Evolutionary conservation across 2,888 invertebrate species (phyloP).

Genomic region (Lucinisca nassula): DNA sequence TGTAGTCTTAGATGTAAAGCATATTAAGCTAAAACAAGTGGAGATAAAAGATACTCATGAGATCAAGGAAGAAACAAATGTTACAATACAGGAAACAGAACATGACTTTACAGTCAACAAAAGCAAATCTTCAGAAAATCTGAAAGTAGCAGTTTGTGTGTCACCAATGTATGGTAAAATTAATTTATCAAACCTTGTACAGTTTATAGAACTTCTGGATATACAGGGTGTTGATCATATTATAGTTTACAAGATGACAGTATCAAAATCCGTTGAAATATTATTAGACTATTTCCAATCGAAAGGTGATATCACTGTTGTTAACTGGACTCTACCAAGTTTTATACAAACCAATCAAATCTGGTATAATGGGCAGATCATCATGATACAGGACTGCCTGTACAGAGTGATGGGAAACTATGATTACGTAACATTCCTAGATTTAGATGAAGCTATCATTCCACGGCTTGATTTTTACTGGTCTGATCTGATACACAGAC

Average conservation of each 20-base stretch:
- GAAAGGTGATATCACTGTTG: conserved; percentile 74
- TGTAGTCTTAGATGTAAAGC: neutral
- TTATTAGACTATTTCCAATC: conserved; percentile 79
- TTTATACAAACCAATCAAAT: conserved; percentile 69
- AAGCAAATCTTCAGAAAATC: neutral
- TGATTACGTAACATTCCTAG: conserved; percentile 84
- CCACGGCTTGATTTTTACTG: conserved; percentile 76
- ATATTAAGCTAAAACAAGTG: neutral
- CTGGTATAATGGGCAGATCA: conserved; percentile 86
- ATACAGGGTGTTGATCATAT: conserved; percentile 83
- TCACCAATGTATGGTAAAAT: conserved; percentile 86
- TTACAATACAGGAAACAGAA: neutral
- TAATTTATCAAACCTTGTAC: conserved; percentile 79
- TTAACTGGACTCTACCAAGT: conserved; percentile 83
- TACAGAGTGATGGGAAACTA: conserved; percentile 83
- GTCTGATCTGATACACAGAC: conserved; percentile 68
- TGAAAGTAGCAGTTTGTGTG: conserved; percentile 82
- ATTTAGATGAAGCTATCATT: conserved; percentile 87
- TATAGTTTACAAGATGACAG: conserved; percentile 81
- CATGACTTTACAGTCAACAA: neutral
- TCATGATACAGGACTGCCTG: conserved; percentile 87
- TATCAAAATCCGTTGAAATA: conserved; percentile 71
- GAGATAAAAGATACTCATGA: neutral
- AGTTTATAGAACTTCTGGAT: conserved; percentile 85
- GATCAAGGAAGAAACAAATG: neutral